Percentiles rank a stretch among this genome's conserved stretches.
phyloP scores from a whole-genome alignment of 2,113 vertebrate genomes.

The Daphoenositta chrysoptera region DNA sequence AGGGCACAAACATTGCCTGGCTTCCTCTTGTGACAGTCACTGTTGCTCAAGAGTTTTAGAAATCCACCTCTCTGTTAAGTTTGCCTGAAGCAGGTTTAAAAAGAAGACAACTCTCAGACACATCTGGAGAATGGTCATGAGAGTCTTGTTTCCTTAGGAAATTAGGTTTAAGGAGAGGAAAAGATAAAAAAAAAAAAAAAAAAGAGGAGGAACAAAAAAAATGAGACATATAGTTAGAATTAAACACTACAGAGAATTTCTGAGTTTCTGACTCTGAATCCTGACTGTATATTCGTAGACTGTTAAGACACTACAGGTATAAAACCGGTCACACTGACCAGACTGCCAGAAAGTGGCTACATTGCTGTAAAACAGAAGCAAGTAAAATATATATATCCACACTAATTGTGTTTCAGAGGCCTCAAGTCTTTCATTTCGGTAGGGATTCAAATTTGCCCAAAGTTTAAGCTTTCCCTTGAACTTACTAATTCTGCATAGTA shows the following conservation, averaged over 20 bases:
- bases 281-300: accelerated
- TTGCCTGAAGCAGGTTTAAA: not conserved
- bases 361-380: not conserved
- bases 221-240: not conserved
- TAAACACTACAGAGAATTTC: not conserved
- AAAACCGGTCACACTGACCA: not conserved
- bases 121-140: not conserved
- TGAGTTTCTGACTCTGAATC: not conserved
- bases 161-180: not conserved
- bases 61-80: not conserved
- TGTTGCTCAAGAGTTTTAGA: not conserved
- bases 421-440: not conserved
- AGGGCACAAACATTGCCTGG: not conserved
- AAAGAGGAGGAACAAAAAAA: no score
- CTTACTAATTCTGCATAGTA: not conserved
- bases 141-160: not conserved
- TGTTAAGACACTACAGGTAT: not conserved
- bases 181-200: not conserved
- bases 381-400: not conserved
- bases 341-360: not conserved
- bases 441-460: not conserved
- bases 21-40: not conserved
- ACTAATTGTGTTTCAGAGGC: not conserved
- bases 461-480: not conserved
- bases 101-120: not conserved